Conservation (phyloP, 2,888 invertebrate species). For the Trissoscelio sp. region DNA sequence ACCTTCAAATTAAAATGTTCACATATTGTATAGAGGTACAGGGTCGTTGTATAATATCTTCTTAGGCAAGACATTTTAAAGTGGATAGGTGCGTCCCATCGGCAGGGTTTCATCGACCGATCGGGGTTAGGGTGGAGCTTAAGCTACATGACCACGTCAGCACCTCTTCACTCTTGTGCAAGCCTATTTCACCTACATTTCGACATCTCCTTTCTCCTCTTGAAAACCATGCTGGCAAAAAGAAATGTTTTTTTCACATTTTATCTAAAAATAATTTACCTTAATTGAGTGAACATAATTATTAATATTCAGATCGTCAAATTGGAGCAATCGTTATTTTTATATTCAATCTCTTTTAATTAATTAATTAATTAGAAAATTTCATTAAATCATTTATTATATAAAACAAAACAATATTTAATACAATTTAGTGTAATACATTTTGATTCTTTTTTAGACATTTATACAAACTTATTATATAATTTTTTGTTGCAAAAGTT, state of each 20-base stretch:
- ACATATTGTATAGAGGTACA: constrained; percentile 53
- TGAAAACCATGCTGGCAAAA: constrained; percentile 57
- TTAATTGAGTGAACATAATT: constrained; percentile 17
- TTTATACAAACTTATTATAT: no score
- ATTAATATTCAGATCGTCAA: constrained; percentile 6
- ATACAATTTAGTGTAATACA: no score
- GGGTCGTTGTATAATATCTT: constrained; percentile 72
- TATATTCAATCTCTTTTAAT: neutral
- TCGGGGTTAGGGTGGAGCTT: constrained; percentile 79
- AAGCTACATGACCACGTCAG: constrained; percentile 80
- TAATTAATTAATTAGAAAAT: no score
- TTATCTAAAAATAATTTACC: constrained; percentile 54
- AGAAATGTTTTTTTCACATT: constrained; percentile 62
- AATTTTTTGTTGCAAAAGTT: no score
- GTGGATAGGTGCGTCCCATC: constrained; percentile 75
- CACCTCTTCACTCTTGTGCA: constrained; percentile 78
- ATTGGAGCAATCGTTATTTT: no score
- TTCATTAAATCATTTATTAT: no score
- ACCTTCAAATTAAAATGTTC: constrained; percentile 52
- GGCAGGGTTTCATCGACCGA: constrained; percentile 81
- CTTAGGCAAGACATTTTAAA: constrained; percentile 73
- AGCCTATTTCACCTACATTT: constrained; percentile 78
- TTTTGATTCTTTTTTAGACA: no score
- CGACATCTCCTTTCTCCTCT: constrained; percentile 68
- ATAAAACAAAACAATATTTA: no score